Percentiles rank a stretch among this genome's conserved stretches.
Conservation (phyloP, 2,797 vertebrate genomes). For the Amniataba percoides region DNA sequence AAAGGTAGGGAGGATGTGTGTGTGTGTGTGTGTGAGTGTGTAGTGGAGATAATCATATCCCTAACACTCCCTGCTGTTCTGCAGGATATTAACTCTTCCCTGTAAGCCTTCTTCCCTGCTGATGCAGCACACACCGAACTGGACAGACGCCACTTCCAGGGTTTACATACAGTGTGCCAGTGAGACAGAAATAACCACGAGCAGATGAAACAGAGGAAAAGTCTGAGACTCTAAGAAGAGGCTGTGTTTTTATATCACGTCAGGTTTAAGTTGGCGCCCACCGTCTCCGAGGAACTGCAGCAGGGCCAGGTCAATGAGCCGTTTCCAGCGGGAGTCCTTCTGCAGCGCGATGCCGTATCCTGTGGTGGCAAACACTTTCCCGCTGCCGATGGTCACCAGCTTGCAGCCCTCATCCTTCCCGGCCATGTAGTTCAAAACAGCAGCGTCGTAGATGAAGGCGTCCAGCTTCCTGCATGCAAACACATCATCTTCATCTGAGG, state of each 20-base stretch:
- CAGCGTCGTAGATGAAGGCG: slow-evolving; percentile 97
- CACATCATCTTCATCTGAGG: background rate
- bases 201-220: background rate
- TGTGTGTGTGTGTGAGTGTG: slow-evolving; percentile 46
- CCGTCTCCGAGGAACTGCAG: slow-evolving; percentile 98
- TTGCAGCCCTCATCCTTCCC: slow-evolving; percentile 99
- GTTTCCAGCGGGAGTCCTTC: slow-evolving; percentile 96
- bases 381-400: slow-evolving; percentile 97
- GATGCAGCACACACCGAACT: slow-evolving; percentile 52
- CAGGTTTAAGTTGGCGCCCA: slow-evolving; percentile 60
- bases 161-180: slow-evolving; percentile 13
- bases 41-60: slow-evolving; percentile 67
- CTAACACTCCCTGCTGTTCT: slow-evolving; percentile 67
- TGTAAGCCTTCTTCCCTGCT: slow-evolving; percentile 67
- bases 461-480: slow-evolving; percentile 91
- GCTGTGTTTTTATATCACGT: background rate
- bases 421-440: slow-evolving; percentile 99
- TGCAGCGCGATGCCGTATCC: slow-evolving; percentile 98
- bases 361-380: slow-evolving; percentile 98
- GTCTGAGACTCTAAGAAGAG: background rate
- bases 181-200: slow-evolving; percentile 8
- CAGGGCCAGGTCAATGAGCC: slow-evolving; percentile 94
- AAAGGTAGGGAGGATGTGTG: slow-evolving; percentile 30
- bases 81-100: slow-evolving; percentile 81
- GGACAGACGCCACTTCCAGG: slow-evolving; percentile 56